Evolutionary conservation across 2,797 vertebrate species (phyloP).

Genomic region (Acanthurus lineatus): DNA sequence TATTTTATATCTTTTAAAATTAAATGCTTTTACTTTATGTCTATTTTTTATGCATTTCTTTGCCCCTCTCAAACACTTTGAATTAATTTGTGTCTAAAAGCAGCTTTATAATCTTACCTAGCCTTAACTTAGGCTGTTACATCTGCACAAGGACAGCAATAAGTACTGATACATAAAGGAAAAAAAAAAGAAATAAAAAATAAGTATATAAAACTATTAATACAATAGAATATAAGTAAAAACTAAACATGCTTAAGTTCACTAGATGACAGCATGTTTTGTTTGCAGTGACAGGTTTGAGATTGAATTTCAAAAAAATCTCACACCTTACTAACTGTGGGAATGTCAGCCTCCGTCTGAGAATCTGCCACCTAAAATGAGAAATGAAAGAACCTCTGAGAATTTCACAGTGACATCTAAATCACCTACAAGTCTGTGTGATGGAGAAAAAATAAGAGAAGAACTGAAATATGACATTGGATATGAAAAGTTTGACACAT

Average conservation of each 20-base stretch:
- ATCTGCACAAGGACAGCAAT: neutral
- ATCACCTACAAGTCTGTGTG: slow-evolving; percentile 8
- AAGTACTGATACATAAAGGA: neutral
- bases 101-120: no score
- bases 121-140: neutral
- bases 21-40: no score
- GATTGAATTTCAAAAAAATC: neutral
- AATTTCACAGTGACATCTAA: slow-evolving; percentile 32
- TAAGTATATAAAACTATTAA: neutral
- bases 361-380: slow-evolving; percentile 72
- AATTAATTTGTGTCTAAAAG: no score
- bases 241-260: no score
- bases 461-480: slow-evolving; percentile 20
- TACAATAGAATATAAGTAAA: neutral
- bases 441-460: neutral
- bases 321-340: slow-evolving; percentile 64
- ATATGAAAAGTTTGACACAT: neutral
- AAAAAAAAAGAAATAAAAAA: neutral
- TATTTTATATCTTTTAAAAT: no score
- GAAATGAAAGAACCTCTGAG: slow-evolving; percentile 43
- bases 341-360: slow-evolving; percentile 64
- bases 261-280: neutral
- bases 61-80: no score
- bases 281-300: neutral
- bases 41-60: no score